Evolutionary conservation across 2,113 vertebrate species (phyloP), one percentile per base, ranked within the genome.

Genomic region (Scartelaos histophorus): DNA sequence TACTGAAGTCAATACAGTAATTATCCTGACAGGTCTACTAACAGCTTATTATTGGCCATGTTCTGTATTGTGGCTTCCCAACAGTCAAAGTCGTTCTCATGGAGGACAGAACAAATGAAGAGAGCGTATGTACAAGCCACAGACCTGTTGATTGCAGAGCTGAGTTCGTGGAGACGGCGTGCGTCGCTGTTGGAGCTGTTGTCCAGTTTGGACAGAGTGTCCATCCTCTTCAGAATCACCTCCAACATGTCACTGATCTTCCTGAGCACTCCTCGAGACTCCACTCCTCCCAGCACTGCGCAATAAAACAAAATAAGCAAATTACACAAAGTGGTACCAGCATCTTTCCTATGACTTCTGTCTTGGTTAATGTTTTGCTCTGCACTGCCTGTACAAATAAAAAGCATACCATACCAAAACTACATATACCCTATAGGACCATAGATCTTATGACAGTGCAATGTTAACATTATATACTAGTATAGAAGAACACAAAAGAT

Each of bases 221-320:
- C 97, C 94, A 98, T 94, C 82, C 95, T 94, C 88, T 95, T 98
- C 83, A 95, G 93, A 93, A 98, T 95, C 88, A 97, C 90, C 92
- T 98, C 98, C 93, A 99, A 84, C 94, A 98, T 96, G 90, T 98
- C 97, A 4, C 95, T 98, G 95, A 99, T 98, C 88, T 95, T 95
- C 69, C 95, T 94, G 82, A 99, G 94, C 87, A 96, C 92, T 0
- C 97, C 95, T 0, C 98, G 95, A 69, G 97, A 98, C 92, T 98
- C 97, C 54, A 95, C 89, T 0, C 94, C 90, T 0, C 96, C 96
- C 83, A 94, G 90, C 92, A 98, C 97, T 99, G 93, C 67, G 75
- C 16, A 79, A 57, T 82, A 35, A 21, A 13, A 84, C 16, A 75
- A 29, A 82, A 45, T 17, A 65, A 43, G 35, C 57, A 16, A 5